These are phyloP conservation scores for Bos javanicus DNA, from an alignment of 2,113 vertebrate genomes.

Conservation along the genomic window DNA sequence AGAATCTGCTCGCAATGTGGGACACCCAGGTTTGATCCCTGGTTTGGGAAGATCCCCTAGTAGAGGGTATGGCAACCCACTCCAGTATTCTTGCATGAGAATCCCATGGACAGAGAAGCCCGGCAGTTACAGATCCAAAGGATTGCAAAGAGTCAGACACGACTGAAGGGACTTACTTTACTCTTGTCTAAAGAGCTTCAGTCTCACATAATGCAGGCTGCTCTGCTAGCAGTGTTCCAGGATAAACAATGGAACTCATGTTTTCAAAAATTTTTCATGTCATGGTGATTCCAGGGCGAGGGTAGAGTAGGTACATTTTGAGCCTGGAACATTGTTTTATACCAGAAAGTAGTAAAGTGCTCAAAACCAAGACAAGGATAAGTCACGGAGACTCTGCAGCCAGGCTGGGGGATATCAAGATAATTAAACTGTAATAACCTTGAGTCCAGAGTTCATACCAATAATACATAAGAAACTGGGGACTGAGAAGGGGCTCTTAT, in stretches of 20 bases:
- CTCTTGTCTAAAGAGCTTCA: neutral
- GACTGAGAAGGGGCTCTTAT: too few species aligned
- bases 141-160: neutral
- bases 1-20: accelerated
- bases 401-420: neutral
- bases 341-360: neutral
- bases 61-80: neutral
- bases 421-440: neutral
- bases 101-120: neutral
- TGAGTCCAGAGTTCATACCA: neutral
- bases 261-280: neutral
- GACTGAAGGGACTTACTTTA: neutral
- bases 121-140: neutral
- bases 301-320: neutral
- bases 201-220: too few species aligned
- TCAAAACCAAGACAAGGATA: neutral
- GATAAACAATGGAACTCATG: neutral
- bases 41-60: neutral
- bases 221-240: neutral
- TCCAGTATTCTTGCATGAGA: neutral
- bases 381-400: neutral
- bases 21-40: neutral
- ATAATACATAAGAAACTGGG: neutral
- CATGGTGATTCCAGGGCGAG: neutral
- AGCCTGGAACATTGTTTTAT: neutral